Evolutionary conservation across 2,113 vertebrate species (phyloP).

Genomic region (Erythrocercus mccallii): DNA sequence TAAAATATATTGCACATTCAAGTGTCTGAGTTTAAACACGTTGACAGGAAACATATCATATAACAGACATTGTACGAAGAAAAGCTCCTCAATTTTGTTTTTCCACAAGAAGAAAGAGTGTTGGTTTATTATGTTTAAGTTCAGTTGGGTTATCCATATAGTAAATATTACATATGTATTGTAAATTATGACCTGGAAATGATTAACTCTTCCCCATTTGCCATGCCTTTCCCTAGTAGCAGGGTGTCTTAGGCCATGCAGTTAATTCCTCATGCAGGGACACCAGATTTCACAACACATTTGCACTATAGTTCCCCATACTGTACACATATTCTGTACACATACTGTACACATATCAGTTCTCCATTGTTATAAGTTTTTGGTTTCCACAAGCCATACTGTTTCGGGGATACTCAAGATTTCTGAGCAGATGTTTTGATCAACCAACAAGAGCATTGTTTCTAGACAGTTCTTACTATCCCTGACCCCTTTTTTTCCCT

Average conservation of each 20-base stretch:
- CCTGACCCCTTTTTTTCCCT: rapidly evolving
- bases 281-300: neutral
- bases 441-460: neutral
- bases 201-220: neutral
- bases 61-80: neutral
- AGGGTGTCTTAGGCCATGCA: neutral
- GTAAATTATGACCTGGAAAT: neutral
- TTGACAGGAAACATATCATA: neutral
- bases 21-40: slow-evolving; percentile 68
- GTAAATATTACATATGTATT: neutral
- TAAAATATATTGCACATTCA: slow-evolving; percentile 57
- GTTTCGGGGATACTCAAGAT: neutral
- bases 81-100: neutral
- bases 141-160: neutral
- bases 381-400: neutral
- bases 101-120: neutral
- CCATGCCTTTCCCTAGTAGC: neutral
- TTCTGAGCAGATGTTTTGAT: neutral
- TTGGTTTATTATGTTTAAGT: neutral
- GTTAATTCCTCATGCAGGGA: neutral
- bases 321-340: neutral
- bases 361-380: neutral
- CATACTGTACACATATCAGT: neutral
- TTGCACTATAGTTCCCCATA: neutral
- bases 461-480: neutral